Evolutionary conservation across 2,113 vertebrate genomes (phyloP), one percentile per base, ranked within the genome.

Genomic region (Delphinapterus leucas): DNA sequence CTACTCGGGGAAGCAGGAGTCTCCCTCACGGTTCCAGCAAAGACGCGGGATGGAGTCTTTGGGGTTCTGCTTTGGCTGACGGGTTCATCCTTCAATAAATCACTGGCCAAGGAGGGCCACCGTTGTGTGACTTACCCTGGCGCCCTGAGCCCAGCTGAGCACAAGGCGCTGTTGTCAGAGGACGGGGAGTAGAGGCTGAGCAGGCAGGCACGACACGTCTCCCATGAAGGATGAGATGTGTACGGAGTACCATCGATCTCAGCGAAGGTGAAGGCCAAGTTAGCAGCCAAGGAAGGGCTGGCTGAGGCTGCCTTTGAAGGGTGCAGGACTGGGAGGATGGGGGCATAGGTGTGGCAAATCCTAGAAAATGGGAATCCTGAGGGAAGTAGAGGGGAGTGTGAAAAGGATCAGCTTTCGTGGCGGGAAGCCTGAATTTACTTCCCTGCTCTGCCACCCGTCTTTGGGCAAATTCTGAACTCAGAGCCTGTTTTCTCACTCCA

Each of bases 181-280:
- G 49, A 31, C 23, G 38, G 55, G 11, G 53, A 12, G 33, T 28
- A 28, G 10, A 4, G 18, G 47, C 82, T 49, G 53, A 63, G 28
- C 38, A n/a, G 63, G 60, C n/a, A 25, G n/a, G 4, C 0, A 0
- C 3, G 8, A 0, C 12, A 21, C 36, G 3, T 44, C 21, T 15
- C 2, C 13, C 4, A 0, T 2, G 6, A 31, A n/a, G 33, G 74
- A 13, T 23, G 33, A 17, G 79, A 18, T 17, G 25, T 6, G 15
- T 49, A 11, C 25, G 9, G 18, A 58, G 18, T 1, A 31, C 18
- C n/a, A 0, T 58, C 3, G 0, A 0, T 38, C 0, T 8, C 15
- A 13, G 26, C n/a, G 36, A 33, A 55, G 53, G 28, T 4, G 68
- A 4, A n/a, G 47, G 33, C 70, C 17, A 4, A 2, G 25, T 36